Evolutionary conservation across 1,140 invertebrate species (phyloP).

Genomic region (Ceratitis capitata): DNA sequence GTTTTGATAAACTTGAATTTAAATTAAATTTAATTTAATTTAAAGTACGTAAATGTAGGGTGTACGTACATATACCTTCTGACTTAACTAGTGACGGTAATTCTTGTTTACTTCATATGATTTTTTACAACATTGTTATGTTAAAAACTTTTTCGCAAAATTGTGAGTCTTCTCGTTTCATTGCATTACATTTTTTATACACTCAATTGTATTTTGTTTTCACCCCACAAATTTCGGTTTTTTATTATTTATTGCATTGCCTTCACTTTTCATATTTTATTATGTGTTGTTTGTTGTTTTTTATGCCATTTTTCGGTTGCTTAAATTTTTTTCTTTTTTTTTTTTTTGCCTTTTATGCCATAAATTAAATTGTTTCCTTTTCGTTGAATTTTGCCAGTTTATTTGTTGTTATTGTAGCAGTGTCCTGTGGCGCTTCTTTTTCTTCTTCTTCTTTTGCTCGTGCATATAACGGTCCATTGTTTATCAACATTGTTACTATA

Average conservation of each 20-base stretch:
- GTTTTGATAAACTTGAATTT: too few species aligned
- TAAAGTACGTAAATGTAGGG: too few species aligned
- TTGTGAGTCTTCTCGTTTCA: not conserved
- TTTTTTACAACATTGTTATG: slow-evolving; percentile 11
- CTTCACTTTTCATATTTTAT: not conserved
- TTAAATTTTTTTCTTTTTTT: not conserved
- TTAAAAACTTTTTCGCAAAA: not conserved
- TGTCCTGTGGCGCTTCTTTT: slow-evolving; percentile 29
- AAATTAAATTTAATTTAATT: too few species aligned
- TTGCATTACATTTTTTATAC: too few species aligned
- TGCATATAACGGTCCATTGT: slow-evolving; percentile 17
- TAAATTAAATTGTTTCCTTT: slow-evolving; percentile 33
- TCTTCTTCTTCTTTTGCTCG: too few species aligned
- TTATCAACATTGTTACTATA: not conserved
- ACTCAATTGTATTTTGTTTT: not conserved
- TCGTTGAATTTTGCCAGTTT: not conserved
- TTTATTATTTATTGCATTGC: slow-evolving; percentile 13
- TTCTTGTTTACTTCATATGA: not conserved
- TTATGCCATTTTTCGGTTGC: not conserved
- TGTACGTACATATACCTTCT: too few species aligned
- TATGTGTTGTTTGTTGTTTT: not conserved
- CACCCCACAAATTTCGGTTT: not conserved
- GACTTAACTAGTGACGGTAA: too few species aligned
- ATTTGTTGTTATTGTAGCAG: not conserved
- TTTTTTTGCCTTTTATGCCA: not conserved